Evolutionary conservation across 2,797 vertebrate genomes (phyloP).

Genomic region (Manis crassicaudata): DNA sequence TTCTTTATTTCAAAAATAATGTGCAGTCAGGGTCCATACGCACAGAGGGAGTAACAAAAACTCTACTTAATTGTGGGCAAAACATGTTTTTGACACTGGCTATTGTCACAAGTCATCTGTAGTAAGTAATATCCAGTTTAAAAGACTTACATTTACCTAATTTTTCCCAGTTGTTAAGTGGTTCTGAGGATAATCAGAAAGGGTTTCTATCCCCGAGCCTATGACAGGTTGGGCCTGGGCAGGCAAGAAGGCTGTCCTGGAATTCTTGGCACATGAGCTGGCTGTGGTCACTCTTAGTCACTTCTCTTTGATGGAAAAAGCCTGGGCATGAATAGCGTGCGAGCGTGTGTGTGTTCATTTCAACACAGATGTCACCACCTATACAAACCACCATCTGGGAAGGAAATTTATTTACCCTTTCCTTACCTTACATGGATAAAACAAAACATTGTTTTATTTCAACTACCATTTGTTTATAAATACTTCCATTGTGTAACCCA

Average conservation of each 20-base stretch:
- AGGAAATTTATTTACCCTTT: conserved; percentile 6
- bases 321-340: conserved; percentile 57
- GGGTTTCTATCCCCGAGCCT: background rate
- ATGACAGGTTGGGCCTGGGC: background rate
- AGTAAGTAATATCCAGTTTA: background rate
- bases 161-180: background rate
- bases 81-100: background rate
- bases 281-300: conserved; percentile 56
- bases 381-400: conserved; percentile 34
- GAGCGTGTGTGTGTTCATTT: background rate
- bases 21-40: background rate
- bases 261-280: conserved; percentile 39
- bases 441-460: conserved; percentile 48
- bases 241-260: background rate
- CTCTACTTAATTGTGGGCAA: background rate
- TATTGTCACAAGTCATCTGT: background rate
- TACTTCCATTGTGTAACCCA: background rate
- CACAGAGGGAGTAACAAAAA: background rate
- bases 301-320: conserved; percentile 19
- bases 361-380: conserved; percentile 36
- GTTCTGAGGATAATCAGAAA: background rate
- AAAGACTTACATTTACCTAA: background rate
- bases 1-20: background rate
- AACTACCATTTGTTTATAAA: conserved; percentile 54
- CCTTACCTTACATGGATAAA: conserved; percentile 2